Percentiles rank a stretch among this genome's conserved stretches.
phyloP scores from a whole-genome alignment of 2,797 vertebrate genomes.

The Strix occidentalis region DNA sequence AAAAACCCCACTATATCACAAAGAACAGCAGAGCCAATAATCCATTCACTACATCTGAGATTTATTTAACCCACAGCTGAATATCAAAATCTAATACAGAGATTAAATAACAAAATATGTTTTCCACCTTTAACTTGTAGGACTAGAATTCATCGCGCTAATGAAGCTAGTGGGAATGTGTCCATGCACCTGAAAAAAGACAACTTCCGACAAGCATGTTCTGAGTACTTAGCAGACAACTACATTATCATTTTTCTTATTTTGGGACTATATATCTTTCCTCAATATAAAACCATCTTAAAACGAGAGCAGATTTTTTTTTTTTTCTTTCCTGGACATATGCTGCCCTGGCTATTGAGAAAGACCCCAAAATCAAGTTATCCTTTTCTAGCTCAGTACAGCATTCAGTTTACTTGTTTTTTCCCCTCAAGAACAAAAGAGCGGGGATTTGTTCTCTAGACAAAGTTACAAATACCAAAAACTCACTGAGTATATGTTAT shows the following conservation, averaged over 20 bases:
- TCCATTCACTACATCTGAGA: neutral
- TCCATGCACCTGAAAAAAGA: neutral
- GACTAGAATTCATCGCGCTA: neutral
- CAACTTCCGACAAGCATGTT: neutral
- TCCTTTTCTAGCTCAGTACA: neutral
- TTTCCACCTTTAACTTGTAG: neutral
- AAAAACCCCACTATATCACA: fast-evolving
- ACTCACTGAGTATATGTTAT: too few relatives aligned
- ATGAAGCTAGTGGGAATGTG: neutral
- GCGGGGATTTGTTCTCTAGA: neutral
- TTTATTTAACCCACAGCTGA: neutral
- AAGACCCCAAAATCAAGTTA: neutral
- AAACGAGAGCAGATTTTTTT: neutral
- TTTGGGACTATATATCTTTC: neutral
- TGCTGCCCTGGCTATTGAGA: neutral
- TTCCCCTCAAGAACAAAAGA: neutral
- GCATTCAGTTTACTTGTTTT: neutral
- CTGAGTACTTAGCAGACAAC: neutral
- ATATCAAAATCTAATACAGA: neutral
- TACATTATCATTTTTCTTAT: neutral
- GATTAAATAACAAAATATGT: neutral
- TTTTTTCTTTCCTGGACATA: neutral
- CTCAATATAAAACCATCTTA: neutral
- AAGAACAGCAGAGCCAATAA: neutral
- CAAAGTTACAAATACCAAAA: neutral